Conservation (phyloP, 2,113 vertebrate genomes). For the Emydocephalus ijimae region DNA sequence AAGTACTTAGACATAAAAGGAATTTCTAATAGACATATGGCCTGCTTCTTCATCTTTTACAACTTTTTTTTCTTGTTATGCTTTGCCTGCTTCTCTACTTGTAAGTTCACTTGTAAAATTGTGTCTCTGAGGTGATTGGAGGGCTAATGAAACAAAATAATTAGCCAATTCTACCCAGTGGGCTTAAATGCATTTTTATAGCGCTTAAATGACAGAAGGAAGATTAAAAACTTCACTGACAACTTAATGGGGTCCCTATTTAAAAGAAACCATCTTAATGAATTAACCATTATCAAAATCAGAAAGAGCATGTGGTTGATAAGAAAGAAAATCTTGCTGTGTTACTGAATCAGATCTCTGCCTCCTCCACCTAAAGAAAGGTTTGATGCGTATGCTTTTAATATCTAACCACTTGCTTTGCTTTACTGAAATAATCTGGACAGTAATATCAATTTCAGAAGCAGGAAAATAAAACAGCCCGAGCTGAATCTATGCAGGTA, state of each 20-base stretch:
- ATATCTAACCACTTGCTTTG: neutral
- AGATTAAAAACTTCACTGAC: constrained; percentile 34
- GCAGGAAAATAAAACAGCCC: neutral
- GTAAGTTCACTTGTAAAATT: constrained; percentile 25
- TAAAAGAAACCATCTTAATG: constrained; percentile 31
- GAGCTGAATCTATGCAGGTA: neutral
- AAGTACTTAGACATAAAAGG: constrained; percentile 23
- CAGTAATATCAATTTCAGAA: too few relatives aligned
- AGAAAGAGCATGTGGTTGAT: neutral
- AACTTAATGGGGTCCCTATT: constrained; percentile 15
- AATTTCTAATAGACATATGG: constrained; percentile 25
- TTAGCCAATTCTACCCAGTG: constrained; percentile 17
- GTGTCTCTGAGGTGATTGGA: constrained; percentile 3
- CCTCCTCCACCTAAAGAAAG: neutral
- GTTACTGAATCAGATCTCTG: neutral
- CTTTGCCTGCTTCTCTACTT: neutral
- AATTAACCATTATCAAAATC: constrained; percentile 1
- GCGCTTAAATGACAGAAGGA: constrained; percentile 16
- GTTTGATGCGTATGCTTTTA: neutral
- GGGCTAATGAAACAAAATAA: constrained; percentile 22
- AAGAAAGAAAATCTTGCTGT: neutral
- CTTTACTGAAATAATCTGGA: neutral
- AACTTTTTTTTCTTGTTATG: constrained; percentile 4
- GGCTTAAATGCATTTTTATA: constrained; percentile 39
- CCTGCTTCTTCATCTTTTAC: constrained; percentile 7